Percentiles rank a stretch among this genome's conserved stretches.
These are phyloP conservation scores for Poeciliopsis retropinna DNA, from an alignment of 2,113 vertebrate species.

Conservation along the genomic window DNA sequence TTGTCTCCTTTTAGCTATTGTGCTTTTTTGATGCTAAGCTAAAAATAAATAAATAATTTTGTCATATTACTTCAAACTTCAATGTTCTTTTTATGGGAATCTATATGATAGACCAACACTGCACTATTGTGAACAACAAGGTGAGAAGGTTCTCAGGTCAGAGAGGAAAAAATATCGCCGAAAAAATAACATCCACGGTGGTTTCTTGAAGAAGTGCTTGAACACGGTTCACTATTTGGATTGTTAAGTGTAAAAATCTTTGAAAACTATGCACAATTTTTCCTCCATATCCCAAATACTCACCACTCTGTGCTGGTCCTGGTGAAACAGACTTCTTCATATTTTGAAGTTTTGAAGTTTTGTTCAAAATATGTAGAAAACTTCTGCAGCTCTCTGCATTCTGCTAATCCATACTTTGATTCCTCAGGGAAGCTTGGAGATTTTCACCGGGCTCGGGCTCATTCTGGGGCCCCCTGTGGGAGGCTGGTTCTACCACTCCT, in stretches of 20 bases:
- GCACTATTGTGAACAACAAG: no score
- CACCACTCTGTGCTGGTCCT: background rate
- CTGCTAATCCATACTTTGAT: background rate
- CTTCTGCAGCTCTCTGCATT: background rate
- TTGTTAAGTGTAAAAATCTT: no score
- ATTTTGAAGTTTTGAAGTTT: no score
- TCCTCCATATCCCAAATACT: no score
- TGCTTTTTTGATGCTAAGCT: background rate
- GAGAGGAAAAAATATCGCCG: no score
- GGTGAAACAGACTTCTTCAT: background rate
- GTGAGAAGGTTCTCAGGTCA: background rate
- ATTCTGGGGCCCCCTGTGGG: constrained; percentile 93
- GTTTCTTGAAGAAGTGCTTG: background rate
- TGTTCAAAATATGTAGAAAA: background rate
- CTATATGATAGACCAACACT: background rate
- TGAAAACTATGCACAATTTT: no score
- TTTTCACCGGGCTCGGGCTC: constrained; percentile 90
- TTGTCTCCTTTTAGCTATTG: no score
- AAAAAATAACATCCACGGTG: background rate
- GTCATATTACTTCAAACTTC: background rate
- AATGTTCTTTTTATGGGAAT: background rate
- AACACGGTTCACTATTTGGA: no score
- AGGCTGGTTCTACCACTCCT: constrained; percentile 91
- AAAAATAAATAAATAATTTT: background rate
- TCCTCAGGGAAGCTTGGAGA: constrained; percentile 90